A percentile compares a stretch with the other conserved stretches of the same genome.
Conservation (phyloP, 2,797 vertebrate genomes). For the Myoxocephalus aenaeus region DNA sequence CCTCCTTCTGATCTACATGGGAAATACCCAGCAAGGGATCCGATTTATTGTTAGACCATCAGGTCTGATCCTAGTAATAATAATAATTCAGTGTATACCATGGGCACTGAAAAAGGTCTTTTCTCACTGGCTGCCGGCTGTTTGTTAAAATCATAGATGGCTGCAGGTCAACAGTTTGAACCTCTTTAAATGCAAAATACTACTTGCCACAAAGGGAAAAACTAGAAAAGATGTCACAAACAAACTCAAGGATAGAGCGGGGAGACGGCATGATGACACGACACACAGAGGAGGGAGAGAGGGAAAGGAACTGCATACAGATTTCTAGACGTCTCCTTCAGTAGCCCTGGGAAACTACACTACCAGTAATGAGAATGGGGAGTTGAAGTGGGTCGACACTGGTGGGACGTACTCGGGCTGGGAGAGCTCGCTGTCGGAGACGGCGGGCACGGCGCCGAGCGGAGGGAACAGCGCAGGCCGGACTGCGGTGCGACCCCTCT, state of each 20-base stretch:
- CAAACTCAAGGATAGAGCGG: not conserved
- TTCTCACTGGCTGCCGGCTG: not conserved
- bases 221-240: not conserved
- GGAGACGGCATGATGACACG: not conserved
- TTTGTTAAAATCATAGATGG: not conserved
- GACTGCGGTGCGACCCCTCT: constrained; percentile 86
- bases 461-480: constrained; percentile 84
- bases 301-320: not conserved
- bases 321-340: not conserved
- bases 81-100: not conserved
- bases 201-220: not conserved
- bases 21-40: constrained; percentile 11
- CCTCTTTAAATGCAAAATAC: not conserved
- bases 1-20: not conserved
- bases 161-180: not conserved
- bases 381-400: constrained; percentile 25
- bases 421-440: constrained; percentile 90
- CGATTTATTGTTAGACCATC: constrained; percentile 3
- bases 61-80: constrained; percentile 18
- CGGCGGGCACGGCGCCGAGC: constrained; percentile 87
- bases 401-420: constrained; percentile 86
- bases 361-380: constrained; percentile 15
- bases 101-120: not conserved
- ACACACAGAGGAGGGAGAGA: constrained; percentile 1
- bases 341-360: not conserved